Conservation (phyloP, 2,797 vertebrate genomes). For the Bovichtus diacanthus region DNA sequence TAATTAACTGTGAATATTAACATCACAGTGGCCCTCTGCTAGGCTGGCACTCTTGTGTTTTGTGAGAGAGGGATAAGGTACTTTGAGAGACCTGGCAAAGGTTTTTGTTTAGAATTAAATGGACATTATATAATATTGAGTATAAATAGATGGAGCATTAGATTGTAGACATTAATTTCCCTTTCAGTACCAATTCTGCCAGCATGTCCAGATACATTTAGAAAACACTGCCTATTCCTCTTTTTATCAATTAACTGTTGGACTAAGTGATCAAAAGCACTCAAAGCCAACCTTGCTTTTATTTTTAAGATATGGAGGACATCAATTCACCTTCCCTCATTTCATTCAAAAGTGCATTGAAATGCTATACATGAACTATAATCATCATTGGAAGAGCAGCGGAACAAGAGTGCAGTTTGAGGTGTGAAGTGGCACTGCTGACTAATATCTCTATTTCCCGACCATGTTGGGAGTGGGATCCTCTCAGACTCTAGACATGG, state of each 20-base stretch:
- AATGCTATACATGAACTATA: not conserved
- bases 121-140: not conserved
- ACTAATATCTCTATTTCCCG: slow-evolving; percentile 10
- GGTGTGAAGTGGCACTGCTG: slow-evolving; percentile 34
- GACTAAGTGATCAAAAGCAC: not conserved
- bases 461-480: slow-evolving; percentile 8
- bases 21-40: not conserved
- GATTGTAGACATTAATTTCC: not conserved
- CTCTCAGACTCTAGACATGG: not conserved
- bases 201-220: not conserved
- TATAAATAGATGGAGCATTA: not conserved
- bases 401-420: not conserved
- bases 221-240: not conserved
- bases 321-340: not conserved
- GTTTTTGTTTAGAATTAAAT: slow-evolving; percentile 8
- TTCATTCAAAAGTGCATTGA: not conserved
- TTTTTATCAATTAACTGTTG: not conserved
- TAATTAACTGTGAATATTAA: slow-evolving; percentile 2
- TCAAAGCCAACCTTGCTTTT: not conserved
- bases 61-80: not conserved
- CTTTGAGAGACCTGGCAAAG: not conserved
- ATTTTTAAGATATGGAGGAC: not conserved
- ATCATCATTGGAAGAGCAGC: not conserved
- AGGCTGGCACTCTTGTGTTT: not conserved
- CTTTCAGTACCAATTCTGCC: not conserved